These are phyloP conservation scores for Imbricaverruca yamaguchii DNA, from an alignment of 2,888 invertebrate genomes.

Conservation along the genomic window DNA sequence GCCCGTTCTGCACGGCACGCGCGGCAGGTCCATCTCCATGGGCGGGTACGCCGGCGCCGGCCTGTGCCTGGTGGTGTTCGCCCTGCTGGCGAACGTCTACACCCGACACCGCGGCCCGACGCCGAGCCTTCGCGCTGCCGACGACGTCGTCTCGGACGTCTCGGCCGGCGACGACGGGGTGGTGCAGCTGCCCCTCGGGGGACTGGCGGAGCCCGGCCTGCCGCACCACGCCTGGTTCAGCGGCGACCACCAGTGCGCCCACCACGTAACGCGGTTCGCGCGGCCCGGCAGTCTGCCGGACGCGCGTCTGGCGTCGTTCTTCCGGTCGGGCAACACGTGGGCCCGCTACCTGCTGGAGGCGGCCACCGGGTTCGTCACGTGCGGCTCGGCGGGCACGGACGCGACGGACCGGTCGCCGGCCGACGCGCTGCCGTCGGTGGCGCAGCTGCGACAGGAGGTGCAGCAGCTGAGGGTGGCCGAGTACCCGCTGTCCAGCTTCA, in stretches of 20 bases:
- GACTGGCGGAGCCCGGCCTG: no score
- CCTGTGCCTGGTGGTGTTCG: no score
- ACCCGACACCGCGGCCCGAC: no score
- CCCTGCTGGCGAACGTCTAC: no score
- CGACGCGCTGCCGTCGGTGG: not conserved
- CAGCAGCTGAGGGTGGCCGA: not conserved
- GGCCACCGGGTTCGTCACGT: not conserved
- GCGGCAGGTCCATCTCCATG: no score
- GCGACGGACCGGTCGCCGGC: not conserved
- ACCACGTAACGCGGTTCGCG: not conserved
- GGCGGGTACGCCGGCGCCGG: no score
- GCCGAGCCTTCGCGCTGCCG: no score
- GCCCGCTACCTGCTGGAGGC: not conserved
- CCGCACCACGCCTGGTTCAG: not conserved
- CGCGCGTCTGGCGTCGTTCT: not conserved
- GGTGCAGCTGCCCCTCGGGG: no score
- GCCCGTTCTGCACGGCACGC: no score
- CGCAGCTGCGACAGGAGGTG: no score
- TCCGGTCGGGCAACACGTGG: not conserved
- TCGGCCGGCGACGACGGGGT: no score
- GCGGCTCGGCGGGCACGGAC: not conserved
- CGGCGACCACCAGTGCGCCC: not conserved
- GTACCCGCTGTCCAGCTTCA: not conserved
- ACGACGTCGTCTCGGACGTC: no score
- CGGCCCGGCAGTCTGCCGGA: not conserved